Conservation (phyloP, 2,888 invertebrate species). For the Bombyx huttoni region DNA sequence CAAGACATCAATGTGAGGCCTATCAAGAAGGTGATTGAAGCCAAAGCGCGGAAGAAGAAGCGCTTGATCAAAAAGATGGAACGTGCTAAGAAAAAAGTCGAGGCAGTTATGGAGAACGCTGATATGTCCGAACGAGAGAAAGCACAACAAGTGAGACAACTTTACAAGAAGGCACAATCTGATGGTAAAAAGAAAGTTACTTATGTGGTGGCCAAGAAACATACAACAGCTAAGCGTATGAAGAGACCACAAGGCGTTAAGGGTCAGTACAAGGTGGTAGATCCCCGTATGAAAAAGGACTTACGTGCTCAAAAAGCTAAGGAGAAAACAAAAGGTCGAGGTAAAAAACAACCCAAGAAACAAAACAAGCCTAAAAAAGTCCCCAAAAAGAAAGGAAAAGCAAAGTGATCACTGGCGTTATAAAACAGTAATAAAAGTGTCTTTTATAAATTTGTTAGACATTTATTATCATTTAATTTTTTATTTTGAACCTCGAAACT, state of each 20-base stretch:
- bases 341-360: constrained; percentile 28
- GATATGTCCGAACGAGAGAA: constrained; percentile 96
- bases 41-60: constrained; percentile 97
- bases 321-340: constrained; percentile 71
- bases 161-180: constrained; percentile 91
- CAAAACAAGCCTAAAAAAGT: constrained; percentile 18
- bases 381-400: constrained; percentile 38
- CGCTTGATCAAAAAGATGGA: constrained; percentile 88
- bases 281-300: constrained; percentile 97
- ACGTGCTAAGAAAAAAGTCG: constrained; percentile 95
- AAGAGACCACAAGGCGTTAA: constrained; percentile 89
- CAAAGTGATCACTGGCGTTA: constrained; percentile 27
- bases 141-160: constrained; percentile 88
- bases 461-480: neutral
- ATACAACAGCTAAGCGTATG: constrained; percentile 81
- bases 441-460: neutral
- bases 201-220: constrained; percentile 95
- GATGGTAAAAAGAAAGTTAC: constrained; percentile 91
- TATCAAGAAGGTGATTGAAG: constrained; percentile 98
- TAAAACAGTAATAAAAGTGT: neutral
- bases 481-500: too few species aligned
- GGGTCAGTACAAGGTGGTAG: constrained; percentile 95
- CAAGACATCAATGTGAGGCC: constrained; percentile 94
- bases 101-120: constrained; percentile 90
- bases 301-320: constrained; percentile 77